Evolutionary conservation across 23 tunicate genomes (phyloP).

Genomic region (Ciona savignyi): DNA sequence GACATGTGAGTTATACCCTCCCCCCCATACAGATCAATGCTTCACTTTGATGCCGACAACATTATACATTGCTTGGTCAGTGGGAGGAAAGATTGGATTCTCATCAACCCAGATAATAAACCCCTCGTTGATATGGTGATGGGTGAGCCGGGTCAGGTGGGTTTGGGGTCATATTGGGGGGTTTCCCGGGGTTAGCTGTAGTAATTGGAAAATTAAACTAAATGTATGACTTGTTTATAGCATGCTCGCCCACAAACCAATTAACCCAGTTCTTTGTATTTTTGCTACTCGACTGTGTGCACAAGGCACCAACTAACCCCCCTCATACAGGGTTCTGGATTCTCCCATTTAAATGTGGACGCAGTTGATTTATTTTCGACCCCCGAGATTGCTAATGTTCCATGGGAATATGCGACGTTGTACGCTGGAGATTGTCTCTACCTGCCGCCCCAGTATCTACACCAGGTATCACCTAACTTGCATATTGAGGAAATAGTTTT

Average conservation of each 20-base stretch:
- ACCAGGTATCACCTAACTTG: too few relatives aligned
- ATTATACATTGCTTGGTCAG: conserved; percentile 79
- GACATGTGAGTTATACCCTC: too few relatives aligned
- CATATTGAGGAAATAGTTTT: too few relatives aligned
- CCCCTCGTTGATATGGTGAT: conserved; percentile 35
- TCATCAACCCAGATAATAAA: conserved; percentile 44
- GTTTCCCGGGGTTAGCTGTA: too few relatives aligned
- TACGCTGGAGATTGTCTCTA: conserved; percentile 79
- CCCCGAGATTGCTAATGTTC: conserved; percentile 61
- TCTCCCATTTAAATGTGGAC: conserved; percentile 60
- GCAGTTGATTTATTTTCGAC: conserved; percentile 24
- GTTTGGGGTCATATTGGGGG: too few relatives aligned
- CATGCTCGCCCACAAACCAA: too few relatives aligned
- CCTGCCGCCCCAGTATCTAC: conserved; percentile 63
- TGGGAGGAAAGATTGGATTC: conserved; percentile 92
- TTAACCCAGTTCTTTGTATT: too few relatives aligned
- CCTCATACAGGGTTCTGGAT: conserved; percentile 50
- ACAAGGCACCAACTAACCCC: background rate
- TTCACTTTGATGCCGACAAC: conserved; percentile 91
- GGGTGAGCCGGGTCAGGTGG: conserved; percentile 43
- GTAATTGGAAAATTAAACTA: too few relatives aligned
- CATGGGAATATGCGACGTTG: conserved; percentile 73
- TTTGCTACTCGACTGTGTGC: too few relatives aligned
- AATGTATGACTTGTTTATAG: too few relatives aligned
- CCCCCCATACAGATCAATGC: too few relatives aligned